Conservation (phyloP, 2,797 vertebrate species). For the Kryptopterus vitreolus region DNA sequence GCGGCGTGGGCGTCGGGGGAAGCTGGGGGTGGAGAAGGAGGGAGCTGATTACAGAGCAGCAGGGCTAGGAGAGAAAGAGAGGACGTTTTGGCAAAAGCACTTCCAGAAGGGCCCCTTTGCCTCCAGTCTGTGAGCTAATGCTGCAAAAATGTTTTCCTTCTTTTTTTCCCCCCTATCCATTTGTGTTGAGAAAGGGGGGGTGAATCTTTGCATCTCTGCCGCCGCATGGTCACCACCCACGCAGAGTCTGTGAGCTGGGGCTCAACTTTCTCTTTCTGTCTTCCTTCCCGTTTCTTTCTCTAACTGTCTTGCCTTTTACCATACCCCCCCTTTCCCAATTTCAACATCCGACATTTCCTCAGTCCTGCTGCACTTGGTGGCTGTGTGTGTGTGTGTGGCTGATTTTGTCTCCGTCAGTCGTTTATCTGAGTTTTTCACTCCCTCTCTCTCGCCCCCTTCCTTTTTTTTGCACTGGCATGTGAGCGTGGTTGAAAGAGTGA, state of each 20-base stretch:
- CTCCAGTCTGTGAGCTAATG: slow-evolving; percentile 55
- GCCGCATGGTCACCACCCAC: slow-evolving; percentile 53
- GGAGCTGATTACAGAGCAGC: slow-evolving; percentile 51
- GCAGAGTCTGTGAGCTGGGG: slow-evolving; percentile 41
- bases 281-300: slow-evolving; percentile 17
- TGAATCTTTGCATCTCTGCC: slow-evolving; percentile 48
- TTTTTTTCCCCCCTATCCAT: slow-evolving; percentile 23
- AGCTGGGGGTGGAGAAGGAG: slow-evolving; percentile 53
- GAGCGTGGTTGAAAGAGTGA: slow-evolving; percentile 46
- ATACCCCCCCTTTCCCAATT: background rate
- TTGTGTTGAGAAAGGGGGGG: slow-evolving; percentile 39
- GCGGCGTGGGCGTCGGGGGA: slow-evolving; percentile 53
- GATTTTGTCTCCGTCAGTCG: slow-evolving; percentile 40
- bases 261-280: slow-evolving; percentile 45
- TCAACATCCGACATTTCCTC: slow-evolving; percentile 7
- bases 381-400: slow-evolving; percentile 22
- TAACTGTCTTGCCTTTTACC: background rate
- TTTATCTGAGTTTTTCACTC: slow-evolving; percentile 34
- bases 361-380: slow-evolving; percentile 7
- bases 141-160: slow-evolving; percentile 55
- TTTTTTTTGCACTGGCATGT: slow-evolving; percentile 35
- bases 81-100: slow-evolving; percentile 49
- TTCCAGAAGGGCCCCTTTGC: slow-evolving; percentile 51
- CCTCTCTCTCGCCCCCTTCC: slow-evolving; percentile 42
- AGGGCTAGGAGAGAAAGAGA: slow-evolving; percentile 43